Conservation (phyloP, 2,113 vertebrate species). For the Shinisaurus crocodilurus region DNA sequence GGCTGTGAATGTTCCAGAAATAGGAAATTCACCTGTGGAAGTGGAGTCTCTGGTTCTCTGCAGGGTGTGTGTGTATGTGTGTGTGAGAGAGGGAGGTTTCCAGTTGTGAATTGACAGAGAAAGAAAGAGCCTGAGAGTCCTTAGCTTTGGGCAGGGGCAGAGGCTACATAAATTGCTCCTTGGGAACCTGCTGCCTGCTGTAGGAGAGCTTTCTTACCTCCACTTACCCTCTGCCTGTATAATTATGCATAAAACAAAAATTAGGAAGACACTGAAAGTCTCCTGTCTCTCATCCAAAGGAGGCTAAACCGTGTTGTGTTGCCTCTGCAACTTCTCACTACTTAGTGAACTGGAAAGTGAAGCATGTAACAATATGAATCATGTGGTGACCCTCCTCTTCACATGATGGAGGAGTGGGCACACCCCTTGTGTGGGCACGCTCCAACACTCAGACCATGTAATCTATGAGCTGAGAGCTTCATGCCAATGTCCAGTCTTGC, state of each 20-base stretch:
- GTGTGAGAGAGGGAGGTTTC: not conserved
- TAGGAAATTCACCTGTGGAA: not conserved
- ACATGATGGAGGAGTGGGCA: not conserved
- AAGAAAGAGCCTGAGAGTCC: not conserved
- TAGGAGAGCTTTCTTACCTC: not conserved
- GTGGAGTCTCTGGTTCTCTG: not conserved
- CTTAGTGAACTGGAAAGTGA: not conserved
- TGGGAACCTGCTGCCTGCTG: not conserved
- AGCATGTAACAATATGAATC: not conserved
- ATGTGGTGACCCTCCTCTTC: not conserved
- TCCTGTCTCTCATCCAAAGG: not conserved
- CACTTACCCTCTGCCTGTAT: not conserved
- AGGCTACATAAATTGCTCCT: not conserved
- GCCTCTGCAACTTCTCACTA: not conserved
- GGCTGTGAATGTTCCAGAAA: not conserved
- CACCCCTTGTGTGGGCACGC: no score
- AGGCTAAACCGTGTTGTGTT: not conserved
- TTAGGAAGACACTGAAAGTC: not conserved
- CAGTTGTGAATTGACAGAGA: not conserved
- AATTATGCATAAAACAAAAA: not conserved
- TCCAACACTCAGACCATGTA: no score
- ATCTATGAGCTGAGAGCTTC: not conserved
- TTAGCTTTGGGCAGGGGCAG: not conserved
- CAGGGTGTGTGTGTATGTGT: not conserved
- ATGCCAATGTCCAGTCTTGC: not conserved